Percentiles rank a stretch among this genome's conserved stretches.
phyloP scores from a whole-genome alignment of 2,797 vertebrate genomes.

The Neosilurus mollespiculum region DNA sequence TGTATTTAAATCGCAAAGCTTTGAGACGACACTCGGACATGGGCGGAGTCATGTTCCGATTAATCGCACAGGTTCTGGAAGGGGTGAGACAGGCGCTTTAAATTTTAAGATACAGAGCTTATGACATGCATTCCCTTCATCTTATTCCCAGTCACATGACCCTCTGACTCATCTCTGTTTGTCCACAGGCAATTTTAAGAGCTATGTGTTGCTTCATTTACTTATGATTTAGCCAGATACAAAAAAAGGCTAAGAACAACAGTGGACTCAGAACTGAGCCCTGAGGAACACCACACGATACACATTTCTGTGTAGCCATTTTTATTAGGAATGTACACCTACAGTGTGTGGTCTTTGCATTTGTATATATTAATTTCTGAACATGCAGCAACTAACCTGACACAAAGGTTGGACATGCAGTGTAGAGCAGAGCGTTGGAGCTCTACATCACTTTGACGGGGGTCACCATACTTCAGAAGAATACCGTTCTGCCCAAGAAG shows the following conservation, averaged over 20 bases:
- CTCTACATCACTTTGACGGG: constrained; percentile 78
- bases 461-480: constrained; percentile 77
- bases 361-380: neutral
- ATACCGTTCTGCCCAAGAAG: constrained; percentile 81
- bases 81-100: neutral
- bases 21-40: too few relatives aligned
- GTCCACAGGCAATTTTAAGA: neutral
- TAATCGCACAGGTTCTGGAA: too few relatives aligned
- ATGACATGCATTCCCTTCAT: neutral
- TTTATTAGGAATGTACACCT: neutral
- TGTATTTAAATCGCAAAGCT: too few relatives aligned
- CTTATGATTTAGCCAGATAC: neutral
- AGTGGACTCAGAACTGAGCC: neutral
- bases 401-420: constrained; percentile 89
- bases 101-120: neutral
- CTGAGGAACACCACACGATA: constrained; percentile 61
- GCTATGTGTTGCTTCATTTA: neutral
- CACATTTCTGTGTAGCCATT: neutral
- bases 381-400: constrained; percentile 75
- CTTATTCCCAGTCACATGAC: neutral
- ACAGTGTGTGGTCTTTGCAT: neutral
- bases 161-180: neutral
- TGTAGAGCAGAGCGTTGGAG: constrained; percentile 83
- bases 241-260: neutral
- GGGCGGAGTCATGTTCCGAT: too few relatives aligned